Evolutionary conservation across 2,113 vertebrate species (phyloP).

Genomic region (Pseudopodoces humilis): DNA sequence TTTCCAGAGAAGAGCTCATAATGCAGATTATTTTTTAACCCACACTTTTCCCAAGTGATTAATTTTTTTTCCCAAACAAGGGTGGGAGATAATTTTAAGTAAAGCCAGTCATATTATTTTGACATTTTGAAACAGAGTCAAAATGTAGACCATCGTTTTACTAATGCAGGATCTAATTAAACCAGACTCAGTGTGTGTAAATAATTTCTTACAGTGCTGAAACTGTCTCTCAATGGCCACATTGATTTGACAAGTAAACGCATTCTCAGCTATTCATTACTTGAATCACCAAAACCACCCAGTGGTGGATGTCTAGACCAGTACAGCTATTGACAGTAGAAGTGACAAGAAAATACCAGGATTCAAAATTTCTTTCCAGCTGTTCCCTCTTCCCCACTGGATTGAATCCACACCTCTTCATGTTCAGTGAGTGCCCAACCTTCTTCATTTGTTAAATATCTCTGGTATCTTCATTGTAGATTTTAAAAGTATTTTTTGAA

Average conservation of each 20-base stretch:
- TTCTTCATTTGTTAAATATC: background rate
- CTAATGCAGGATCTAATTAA: background rate
- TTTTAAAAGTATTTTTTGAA: background rate
- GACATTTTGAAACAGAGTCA: background rate
- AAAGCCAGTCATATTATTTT: background rate
- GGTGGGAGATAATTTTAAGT: background rate
- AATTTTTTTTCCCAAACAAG: background rate
- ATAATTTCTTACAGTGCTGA: background rate
- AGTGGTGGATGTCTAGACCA: background rate
- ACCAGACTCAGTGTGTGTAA: background rate
- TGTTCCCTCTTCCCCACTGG: background rate
- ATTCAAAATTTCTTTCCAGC: background rate
- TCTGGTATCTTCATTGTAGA: background rate
- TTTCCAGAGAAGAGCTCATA: background rate
- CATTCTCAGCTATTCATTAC: background rate
- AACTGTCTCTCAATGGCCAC: background rate
- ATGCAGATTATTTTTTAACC: background rate
- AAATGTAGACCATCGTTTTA: background rate
- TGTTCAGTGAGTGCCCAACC: background rate
- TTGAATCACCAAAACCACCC: background rate
- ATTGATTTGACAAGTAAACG: background rate
- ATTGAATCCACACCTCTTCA: background rate
- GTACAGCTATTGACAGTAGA: background rate
- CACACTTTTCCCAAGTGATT: background rate
- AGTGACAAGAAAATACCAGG: background rate